Conservation (phyloP, 2,888 invertebrate genomes). For the Furcula furcula region DNA sequence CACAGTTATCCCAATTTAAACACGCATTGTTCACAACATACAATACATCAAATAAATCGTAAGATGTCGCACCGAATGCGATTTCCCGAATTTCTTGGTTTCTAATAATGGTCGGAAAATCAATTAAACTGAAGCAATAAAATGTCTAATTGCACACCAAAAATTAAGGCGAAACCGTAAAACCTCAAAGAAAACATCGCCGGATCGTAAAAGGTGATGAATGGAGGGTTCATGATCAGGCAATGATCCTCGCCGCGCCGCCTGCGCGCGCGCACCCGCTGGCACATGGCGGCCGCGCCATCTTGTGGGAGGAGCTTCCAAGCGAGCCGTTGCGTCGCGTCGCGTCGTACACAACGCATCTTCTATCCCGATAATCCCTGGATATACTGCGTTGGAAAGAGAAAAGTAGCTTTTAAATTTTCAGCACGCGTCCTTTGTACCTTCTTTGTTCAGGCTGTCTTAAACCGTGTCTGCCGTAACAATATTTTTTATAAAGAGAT, state of each 20-base stretch:
- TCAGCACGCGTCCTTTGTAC: slow-evolving; percentile 10
- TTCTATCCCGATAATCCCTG: slow-evolving; percentile 35
- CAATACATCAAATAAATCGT: slow-evolving; percentile 27
- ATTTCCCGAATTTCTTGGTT: slow-evolving; percentile 35
- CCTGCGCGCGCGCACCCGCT: slow-evolving; percentile 30
- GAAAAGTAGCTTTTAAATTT: slow-evolving; percentile 37
- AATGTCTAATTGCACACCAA: slow-evolving; percentile 56
- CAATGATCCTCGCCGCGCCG: slow-evolving; percentile 47
- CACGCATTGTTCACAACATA: too few species aligned
- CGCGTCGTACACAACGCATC: slow-evolving; percentile 32
- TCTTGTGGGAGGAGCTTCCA: slow-evolving; percentile 67
- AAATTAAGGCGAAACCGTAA: slow-evolving; percentile 71
- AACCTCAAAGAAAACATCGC: slow-evolving; percentile 61
- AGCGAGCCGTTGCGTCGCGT: too few species aligned
- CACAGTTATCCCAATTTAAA: too few species aligned
- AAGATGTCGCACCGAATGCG: slow-evolving; percentile 21
- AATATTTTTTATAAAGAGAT: slow-evolving; percentile 8
- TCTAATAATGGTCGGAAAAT: slow-evolving; percentile 42
- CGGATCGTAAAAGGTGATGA: slow-evolving; percentile 70
- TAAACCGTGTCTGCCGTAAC: slow-evolving; percentile 18
- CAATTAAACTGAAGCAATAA: slow-evolving; percentile 51
- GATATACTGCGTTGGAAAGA: slow-evolving; percentile 49
- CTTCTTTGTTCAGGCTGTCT: slow-evolving; percentile 5
- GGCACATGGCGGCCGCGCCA: slow-evolving; percentile 47
- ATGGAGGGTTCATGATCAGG: slow-evolving; percentile 72